These are phyloP conservation scores for Stenodera caucasica DNA, from an alignment of 2,888 invertebrate genomes.

Conservation along the genomic window DNA sequence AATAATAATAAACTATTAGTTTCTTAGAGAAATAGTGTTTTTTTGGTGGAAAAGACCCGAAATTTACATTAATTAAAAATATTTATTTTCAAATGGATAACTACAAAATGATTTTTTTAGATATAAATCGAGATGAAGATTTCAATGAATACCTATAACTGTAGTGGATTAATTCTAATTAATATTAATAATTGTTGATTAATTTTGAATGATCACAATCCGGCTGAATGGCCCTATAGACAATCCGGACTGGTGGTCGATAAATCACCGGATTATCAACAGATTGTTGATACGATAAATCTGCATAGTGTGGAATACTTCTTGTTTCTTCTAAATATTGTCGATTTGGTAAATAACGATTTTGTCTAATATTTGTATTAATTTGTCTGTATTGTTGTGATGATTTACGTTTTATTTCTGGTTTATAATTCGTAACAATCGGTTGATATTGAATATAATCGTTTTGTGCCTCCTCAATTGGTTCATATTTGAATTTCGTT, in stretches of 20 bases:
- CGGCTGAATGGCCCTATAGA: not conserved
- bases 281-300: slow-evolving; percentile 20
- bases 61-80: not conserved
- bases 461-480: slow-evolving; percentile 12
- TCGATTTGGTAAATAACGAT: slow-evolving; percentile 16
- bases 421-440: slow-evolving; percentile 13
- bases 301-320: slow-evolving; percentile 16
- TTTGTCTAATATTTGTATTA: slow-evolving; percentile 15
- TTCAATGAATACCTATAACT: not conserved
- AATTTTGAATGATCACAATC: not conserved
- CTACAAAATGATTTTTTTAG: not conserved
- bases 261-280: slow-evolving; percentile 10
- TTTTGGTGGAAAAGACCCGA: not conserved
- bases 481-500: slow-evolving; percentile 8
- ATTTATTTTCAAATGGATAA: slow-evolving; percentile 3
- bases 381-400: slow-evolving; percentile 8
- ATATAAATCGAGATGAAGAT: too few relatives aligned
- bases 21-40: slow-evolving; percentile 45
- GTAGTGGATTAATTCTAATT: too few relatives aligned
- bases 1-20: slow-evolving; percentile 54
- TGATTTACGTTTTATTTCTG: slow-evolving; percentile 7
- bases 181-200: not conserved
- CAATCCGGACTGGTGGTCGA: not conserved
- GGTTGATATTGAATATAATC: slow-evolving; percentile 21
- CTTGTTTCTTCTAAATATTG: slow-evolving; percentile 22